Conservation (phyloP, 1,140 invertebrate genomes). For the Drosophila azteca region DNA sequence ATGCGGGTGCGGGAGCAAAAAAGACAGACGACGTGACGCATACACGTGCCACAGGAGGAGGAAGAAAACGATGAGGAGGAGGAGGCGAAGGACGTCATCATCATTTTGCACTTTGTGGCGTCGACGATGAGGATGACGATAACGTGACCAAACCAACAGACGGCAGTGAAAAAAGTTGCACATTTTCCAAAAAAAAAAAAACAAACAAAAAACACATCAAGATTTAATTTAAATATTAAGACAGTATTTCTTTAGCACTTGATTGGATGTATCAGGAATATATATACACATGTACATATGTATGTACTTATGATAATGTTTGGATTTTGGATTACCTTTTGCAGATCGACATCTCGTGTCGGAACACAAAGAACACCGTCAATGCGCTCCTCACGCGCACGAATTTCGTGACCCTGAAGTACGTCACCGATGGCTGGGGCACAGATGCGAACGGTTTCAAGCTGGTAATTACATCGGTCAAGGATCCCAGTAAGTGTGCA, state of each 20-base stretch:
- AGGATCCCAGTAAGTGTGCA: slow-evolving; percentile 91
- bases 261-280: slow-evolving; percentile 22
- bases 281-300: too few relatives aligned
- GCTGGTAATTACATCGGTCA: slow-evolving; percentile 96
- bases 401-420: slow-evolving; percentile 96
- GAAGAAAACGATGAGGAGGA: not conserved
- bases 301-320: slow-evolving; percentile 24
- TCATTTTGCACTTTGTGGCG: slow-evolving; percentile 52
- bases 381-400: slow-evolving; percentile 94
- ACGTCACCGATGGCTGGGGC: slow-evolving; percentile 96
- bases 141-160: slow-evolving; percentile 43
- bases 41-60: slow-evolving; percentile 41
- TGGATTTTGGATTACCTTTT: slow-evolving; percentile 17
- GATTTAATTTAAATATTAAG: slow-evolving; percentile 31
- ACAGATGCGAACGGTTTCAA: slow-evolving; percentile 95
- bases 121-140: slow-evolving; percentile 27
- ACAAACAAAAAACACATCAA: not conserved
- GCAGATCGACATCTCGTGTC: slow-evolving; percentile 95
- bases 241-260: slow-evolving; percentile 18
- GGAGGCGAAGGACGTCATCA: slow-evolving; percentile 46
- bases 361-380: slow-evolving; percentile 93
- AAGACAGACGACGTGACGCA: slow-evolving; percentile 44
- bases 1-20: slow-evolving; percentile 14
- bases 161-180: slow-evolving; percentile 36
- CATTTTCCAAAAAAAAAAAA: not conserved